Percentiles rank a stretch among this genome's conserved stretches.
phyloP scores from a whole-genome alignment of 2,888 invertebrate species.

The Ligdia adustata region DNA sequence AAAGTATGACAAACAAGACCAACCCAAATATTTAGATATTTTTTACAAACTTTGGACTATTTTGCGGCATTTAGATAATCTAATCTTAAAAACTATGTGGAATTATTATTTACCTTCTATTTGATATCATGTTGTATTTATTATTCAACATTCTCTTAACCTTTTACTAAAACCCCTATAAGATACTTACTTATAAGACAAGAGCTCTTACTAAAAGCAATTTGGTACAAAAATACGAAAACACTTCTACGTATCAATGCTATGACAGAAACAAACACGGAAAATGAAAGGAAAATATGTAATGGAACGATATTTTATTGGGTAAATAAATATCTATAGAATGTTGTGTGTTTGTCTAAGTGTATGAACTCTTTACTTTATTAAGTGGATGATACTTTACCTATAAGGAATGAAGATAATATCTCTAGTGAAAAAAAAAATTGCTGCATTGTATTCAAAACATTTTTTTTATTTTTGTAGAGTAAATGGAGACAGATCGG shows the following conservation, averaged over 20 bases:
- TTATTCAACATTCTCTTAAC: no score
- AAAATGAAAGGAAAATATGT: slow-evolving; percentile 69
- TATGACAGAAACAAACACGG: slow-evolving; percentile 61
- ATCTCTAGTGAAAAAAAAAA: background rate
- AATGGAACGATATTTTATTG: slow-evolving; percentile 44
- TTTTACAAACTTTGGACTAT: no score
- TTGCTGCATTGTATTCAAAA: no score
- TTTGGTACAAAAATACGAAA: slow-evolving; percentile 63
- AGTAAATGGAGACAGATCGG: no score
- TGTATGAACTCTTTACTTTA: slow-evolving; percentile 18
- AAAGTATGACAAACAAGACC: no score
- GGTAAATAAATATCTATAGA: slow-evolving; percentile 39
- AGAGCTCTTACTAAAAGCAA: slow-evolving; percentile 43
- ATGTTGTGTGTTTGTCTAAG: slow-evolving; percentile 13
- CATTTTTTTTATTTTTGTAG: no score
- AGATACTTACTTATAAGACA: slow-evolving; percentile 7
- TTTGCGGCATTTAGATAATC: no score
- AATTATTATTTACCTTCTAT: no score
- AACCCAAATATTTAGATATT: no score
- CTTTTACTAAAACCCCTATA: slow-evolving; percentile 9
- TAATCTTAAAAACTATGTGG: no score
- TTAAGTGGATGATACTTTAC: background rate
- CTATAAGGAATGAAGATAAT: no score
- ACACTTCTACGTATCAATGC: slow-evolving; percentile 41
- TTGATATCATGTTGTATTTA: no score